Evolutionary conservation across 2,797 vertebrate genomes (phyloP).

Genomic region (Sebastes jordani): DNA sequence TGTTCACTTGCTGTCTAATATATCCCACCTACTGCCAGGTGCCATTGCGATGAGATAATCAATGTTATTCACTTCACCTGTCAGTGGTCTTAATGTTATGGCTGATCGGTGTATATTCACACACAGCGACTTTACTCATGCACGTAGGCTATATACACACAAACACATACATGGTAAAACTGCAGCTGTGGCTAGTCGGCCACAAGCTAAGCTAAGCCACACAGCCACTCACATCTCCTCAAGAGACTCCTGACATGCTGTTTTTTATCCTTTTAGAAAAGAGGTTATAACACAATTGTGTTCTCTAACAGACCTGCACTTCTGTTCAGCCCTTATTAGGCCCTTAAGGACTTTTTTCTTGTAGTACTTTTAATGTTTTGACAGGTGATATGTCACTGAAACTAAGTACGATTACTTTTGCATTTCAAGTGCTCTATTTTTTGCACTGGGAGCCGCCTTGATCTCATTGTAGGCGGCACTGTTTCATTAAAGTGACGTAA

Average conservation of each 20-base stretch:
- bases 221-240: not conserved
- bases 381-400: conserved; percentile 20
- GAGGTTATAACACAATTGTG: not conserved
- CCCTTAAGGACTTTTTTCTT: not conserved
- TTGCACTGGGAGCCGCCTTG: conserved; percentile 8
- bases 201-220: not conserved
- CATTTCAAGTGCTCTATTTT: conserved; percentile 10
- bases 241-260: not conserved
- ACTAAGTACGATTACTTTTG: conserved; percentile 5
- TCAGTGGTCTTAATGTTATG: too few relatives aligned
- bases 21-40: too few relatives aligned
- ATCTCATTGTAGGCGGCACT: conserved; percentile 8
- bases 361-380: not conserved
- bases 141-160: not conserved
- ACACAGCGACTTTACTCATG: not conserved
- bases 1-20: too few relatives aligned
- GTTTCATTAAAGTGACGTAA: conserved; percentile 29
- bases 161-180: not conserved
- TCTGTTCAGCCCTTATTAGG: conserved; percentile 14
- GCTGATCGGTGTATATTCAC: not conserved
- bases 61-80: too few relatives aligned
- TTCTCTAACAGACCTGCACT: conserved; percentile 4
- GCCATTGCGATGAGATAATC: too few relatives aligned
- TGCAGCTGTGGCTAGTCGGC: not conserved
- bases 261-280: not conserved